Evolutionary conservation across 2,113 vertebrate species (phyloP).

Genomic region (Syngnathus floridae): DNA sequence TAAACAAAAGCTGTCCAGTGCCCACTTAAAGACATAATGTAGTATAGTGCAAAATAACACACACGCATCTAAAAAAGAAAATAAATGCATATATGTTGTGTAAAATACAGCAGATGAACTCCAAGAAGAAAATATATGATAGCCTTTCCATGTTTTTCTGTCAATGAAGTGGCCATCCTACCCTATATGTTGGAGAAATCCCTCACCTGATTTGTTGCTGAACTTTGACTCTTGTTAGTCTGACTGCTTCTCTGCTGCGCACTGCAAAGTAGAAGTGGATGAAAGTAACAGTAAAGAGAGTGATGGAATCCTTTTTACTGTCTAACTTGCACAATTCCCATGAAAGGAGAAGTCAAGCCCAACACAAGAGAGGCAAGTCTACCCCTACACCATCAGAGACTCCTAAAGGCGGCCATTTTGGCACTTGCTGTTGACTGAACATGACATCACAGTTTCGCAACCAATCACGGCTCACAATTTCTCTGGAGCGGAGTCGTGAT

Average conservation of each 20-base stretch:
- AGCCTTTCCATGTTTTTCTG: slow-evolving; percentile 10
- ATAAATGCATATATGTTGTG: slow-evolving; percentile 12
- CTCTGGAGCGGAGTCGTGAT: no score
- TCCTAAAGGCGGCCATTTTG: no score
- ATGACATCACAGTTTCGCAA: no score
- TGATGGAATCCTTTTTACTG: background rate
- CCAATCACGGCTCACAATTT: no score
- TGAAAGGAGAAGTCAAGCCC: no score
- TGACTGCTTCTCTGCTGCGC: slow-evolving; percentile 92
- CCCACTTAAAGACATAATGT: slow-evolving; percentile 23
- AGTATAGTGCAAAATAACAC: slow-evolving; percentile 18
- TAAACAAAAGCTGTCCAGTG: slow-evolving; percentile 20
- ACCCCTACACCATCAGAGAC: no score
- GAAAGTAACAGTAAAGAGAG: background rate
- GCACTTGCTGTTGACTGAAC: no score
- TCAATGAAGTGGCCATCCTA: slow-evolving; percentile 21
- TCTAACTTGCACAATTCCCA: background rate
- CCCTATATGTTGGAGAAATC: slow-evolving; percentile 17
- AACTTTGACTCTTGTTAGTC: slow-evolving; percentile 83
- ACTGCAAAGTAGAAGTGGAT: slow-evolving; percentile 54
- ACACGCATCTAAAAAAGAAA: slow-evolving; percentile 15
- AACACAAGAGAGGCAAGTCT: no score
- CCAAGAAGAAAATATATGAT: slow-evolving; percentile 5
- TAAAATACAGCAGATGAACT: slow-evolving; percentile 11
- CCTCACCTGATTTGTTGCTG: slow-evolving; percentile 87